A percentile compares a stretch with the other conserved stretches of the same genome.
phyloP scores from a whole-genome alignment of 2,888 invertebrate species.

The Troides aeacus region DNA sequence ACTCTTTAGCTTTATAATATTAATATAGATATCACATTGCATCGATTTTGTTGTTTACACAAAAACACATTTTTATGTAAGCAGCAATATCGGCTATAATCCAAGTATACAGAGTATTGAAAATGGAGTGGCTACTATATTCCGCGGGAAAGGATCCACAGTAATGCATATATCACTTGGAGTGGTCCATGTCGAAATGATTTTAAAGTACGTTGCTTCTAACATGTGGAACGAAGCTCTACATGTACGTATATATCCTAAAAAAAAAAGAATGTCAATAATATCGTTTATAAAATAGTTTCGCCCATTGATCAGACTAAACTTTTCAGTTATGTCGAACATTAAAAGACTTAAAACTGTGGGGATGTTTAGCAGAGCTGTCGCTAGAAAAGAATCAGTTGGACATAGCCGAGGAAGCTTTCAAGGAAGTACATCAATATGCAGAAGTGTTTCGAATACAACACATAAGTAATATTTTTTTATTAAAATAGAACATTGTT shows the following conservation, averaged over 20 bases:
- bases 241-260: conserved; percentile 73
- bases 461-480: conserved; percentile 75
- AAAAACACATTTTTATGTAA: conserved; percentile 4
- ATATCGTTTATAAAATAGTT: not conserved
- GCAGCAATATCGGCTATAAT: conserved; percentile 92
- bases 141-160: conserved; percentile 92
- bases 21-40: not conserved
- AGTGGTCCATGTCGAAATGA: conserved; percentile 81
- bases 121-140: conserved; percentile 90
- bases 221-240: conserved; percentile 92
- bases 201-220: conserved; percentile 82
- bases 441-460: conserved; percentile 92
- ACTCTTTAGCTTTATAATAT: not conserved
- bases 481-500: not conserved
- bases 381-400: conserved; percentile 92
- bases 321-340: conserved; percentile 67
- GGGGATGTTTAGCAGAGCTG: conserved; percentile 96
- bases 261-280: not conserved
- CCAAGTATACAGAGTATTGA: conserved; percentile 90
- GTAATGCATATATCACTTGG: conserved; percentile 86
- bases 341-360: conserved; percentile 83
- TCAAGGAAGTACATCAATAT: conserved; percentile 82
- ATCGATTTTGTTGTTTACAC: not conserved
- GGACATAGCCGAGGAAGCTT: conserved; percentile 96
- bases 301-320: not conserved